A percentile compares a stretch with the other conserved stretches of the same genome.
phyloP scores from a whole-genome alignment of 2,888 invertebrate species.

The Gymnoscelis rufifasciata region DNA sequence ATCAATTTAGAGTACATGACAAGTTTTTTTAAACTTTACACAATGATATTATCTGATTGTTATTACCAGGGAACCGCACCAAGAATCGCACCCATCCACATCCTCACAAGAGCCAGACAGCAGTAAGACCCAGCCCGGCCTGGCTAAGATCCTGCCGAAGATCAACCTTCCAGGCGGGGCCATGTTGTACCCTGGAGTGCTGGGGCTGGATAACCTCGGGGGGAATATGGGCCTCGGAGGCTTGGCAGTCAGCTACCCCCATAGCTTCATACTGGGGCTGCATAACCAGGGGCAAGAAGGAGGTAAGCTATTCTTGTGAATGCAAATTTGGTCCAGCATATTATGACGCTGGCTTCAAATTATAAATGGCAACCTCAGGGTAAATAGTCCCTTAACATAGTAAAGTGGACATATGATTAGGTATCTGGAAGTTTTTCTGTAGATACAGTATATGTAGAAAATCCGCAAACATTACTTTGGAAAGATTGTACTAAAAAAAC shows the following conservation, averaged over 20 bases:
- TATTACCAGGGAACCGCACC: slow-evolving; percentile 45
- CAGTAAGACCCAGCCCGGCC: slow-evolving; percentile 50
- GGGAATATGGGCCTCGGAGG: slow-evolving; percentile 64
- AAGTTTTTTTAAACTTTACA: no score
- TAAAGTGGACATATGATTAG: no score
- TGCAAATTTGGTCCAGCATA: no score
- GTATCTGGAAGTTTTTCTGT: no score
- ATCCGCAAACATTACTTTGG: no score
- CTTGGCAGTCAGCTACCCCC: slow-evolving; percentile 70
- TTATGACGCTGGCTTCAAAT: no score
- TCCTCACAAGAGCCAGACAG: slow-evolving; percentile 66
- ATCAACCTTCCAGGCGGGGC: slow-evolving; percentile 69
- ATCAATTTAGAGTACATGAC: no score
- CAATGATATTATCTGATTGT: no score
- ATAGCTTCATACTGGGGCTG: slow-evolving; percentile 69
- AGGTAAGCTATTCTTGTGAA: slow-evolving; percentile 41
- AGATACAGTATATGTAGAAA: no score
- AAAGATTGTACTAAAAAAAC: no score
- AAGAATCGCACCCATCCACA: slow-evolving; percentile 59
- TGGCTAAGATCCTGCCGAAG: slow-evolving; percentile 63
- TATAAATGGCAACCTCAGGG: background rate
- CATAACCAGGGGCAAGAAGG: slow-evolving; percentile 73
- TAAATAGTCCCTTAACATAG: no score
- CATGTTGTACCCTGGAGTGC: slow-evolving; percentile 64
- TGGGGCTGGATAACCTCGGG: slow-evolving; percentile 61